Evolutionary conservation across 2,888 invertebrate genomes (phyloP).

Genomic region (Xanthia icteritia): DNA sequence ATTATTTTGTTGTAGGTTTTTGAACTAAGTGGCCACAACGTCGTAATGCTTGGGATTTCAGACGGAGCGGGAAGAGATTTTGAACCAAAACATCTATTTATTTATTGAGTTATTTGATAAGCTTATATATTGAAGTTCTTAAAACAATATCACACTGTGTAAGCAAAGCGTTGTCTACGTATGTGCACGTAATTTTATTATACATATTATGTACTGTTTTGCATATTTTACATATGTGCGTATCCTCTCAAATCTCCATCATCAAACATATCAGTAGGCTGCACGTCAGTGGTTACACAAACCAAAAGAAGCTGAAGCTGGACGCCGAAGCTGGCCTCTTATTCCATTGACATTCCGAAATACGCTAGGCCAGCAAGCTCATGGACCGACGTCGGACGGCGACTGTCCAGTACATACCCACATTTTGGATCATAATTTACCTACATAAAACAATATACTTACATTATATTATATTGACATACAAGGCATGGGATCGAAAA

Average conservation of each 20-base stretch:
- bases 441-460: not conserved
- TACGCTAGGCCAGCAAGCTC: not conserved
- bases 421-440: not conserved
- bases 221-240: not conserved
- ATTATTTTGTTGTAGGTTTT: constrained; percentile 37
- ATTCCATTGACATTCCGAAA: not conserved
- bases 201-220: not conserved
- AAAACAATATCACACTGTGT: not conserved
- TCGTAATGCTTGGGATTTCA: not conserved
- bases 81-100: not conserved
- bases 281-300: not conserved
- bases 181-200: not conserved
- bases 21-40: constrained; percentile 11
- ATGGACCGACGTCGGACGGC: not conserved
- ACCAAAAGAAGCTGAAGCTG: too few species aligned
- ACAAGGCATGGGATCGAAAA: constrained; percentile 35
- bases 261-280: not conserved
- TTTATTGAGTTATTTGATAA: not conserved
- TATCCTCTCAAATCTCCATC: not conserved
- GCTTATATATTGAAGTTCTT: not conserved
- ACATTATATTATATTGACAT: not conserved
- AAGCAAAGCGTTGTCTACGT: not conserved
- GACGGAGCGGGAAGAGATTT: not conserved
- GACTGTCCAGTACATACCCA: not conserved
- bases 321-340: not conserved